Evolutionary conservation across 2,113 vertebrate species (phyloP), one percentile per base, ranked within the genome.

Genomic region (Clarias batrachus): DNA sequence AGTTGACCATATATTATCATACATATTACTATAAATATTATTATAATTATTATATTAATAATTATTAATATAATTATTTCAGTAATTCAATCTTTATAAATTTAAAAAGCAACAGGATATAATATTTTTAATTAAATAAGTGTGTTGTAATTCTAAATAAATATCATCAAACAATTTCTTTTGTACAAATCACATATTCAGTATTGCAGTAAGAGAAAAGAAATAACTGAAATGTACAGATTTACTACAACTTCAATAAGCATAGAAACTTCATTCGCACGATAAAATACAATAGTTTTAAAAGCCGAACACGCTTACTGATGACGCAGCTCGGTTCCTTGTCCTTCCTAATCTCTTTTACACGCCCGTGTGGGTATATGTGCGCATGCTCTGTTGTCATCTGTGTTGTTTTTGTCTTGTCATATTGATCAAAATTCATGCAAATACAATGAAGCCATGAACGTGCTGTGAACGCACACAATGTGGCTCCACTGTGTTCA

Each of bases 361-460:
- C 33, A 25, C 33, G 52, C 54, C 54, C 74, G 48, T 54, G 60
- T 59, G 60, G 25, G 59, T 41, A 3, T 12, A 30, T 81, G 27
- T 25, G 57, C 10, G 23, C 16, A 37, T 10, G 8, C 33, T 48
- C 13, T 23, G 60, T 65, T 14, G 1, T 17, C 62, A 66, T 41
- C 81, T 82, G 62, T 82, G 63, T 82, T 82, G 41, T 82, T 68
- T 17, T 12, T 66, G 63, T 30, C n/a, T 54, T 66, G 48, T 83
- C 81, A 30, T 27, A 83, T 83, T 6, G n/a, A 83, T 83, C 63
- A 83, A 16, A 9, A 33, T 23, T 83, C 17, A 83, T 66, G 81
- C 62, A 82, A 68, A 81, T 81, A 19, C 37, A 17, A 73, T 37
- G n/a, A n/a, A n/a, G 33, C 37, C 16, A 33, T 27, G 48, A 48